Percentiles rank a stretch among this genome's conserved stretches.
Conservation (phyloP, 2,113 vertebrate genomes). For the Seriola quinqueradiata region DNA sequence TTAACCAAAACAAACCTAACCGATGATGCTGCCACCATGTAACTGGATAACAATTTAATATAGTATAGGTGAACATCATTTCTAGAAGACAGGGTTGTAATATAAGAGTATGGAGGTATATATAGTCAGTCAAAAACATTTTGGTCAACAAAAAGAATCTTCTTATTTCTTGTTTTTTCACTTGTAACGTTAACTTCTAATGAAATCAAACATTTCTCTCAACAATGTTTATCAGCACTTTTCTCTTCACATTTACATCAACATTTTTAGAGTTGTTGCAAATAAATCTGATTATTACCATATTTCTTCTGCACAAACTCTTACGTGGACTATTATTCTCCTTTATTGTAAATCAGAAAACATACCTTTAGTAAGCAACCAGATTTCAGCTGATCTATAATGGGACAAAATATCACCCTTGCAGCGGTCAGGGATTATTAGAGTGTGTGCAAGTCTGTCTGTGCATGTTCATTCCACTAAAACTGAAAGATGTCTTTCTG, state of each 20-base stretch:
- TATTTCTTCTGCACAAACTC: slow-evolving; percentile 11
- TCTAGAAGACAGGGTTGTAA: background rate
- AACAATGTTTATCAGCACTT: slow-evolving; percentile 16
- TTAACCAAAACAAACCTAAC: too few species aligned
- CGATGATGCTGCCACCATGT: background rate
- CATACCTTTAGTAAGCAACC: slow-evolving; percentile 29
- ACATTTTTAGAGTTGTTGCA: slow-evolving; percentile 43
- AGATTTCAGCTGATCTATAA: slow-evolving; percentile 48
- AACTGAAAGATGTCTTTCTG: slow-evolving; percentile 7
- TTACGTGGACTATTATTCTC: slow-evolving; percentile 4
- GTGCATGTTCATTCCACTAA: background rate
- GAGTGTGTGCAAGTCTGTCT: slow-evolving; percentile 1
- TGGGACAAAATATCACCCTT: slow-evolving; percentile 30
- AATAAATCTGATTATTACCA: slow-evolving; percentile 46
- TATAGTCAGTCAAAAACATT: background rate
- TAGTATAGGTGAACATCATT: background rate
- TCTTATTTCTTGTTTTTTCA: background rate
- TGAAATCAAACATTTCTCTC: slow-evolving; percentile 13
- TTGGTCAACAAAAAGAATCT: background rate
- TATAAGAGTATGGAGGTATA: background rate
- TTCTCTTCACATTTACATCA: slow-evolving; percentile 19
- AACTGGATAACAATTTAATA: background rate
- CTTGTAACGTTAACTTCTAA: slow-evolving; percentile 3
- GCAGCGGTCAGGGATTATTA: slow-evolving; percentile 33
- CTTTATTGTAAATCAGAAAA: slow-evolving; percentile 46